These are phyloP conservation scores for Trypoxylon attenuatum DNA, from an alignment of 2,888 invertebrate genomes.

Conservation along the genomic window DNA sequence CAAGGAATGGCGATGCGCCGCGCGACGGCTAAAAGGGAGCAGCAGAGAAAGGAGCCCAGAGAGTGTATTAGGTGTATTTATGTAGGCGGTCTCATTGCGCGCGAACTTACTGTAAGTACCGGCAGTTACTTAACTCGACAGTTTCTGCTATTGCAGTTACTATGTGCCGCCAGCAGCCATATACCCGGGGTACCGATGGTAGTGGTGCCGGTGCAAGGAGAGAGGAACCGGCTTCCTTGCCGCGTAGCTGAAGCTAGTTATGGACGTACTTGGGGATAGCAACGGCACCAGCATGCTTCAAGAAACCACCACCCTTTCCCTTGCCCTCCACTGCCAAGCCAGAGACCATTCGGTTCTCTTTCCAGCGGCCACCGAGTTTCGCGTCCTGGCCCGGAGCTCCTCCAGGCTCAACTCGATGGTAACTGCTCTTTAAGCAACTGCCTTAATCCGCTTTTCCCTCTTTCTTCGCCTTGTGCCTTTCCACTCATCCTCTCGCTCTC, in stretches of 20 bases:
- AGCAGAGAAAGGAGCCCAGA: conserved; percentile 9
- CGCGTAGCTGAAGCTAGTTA: conserved; percentile 56
- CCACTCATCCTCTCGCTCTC: too few relatives aligned
- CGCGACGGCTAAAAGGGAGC: conserved; percentile 27
- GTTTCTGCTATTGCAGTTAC: conserved; percentile 66
- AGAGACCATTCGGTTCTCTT: conserved; percentile 9
- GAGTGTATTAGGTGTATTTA: conserved; percentile 68
- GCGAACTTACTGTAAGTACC: conserved; percentile 71
- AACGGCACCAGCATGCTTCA: conserved; percentile 31
- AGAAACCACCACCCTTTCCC: conserved; percentile 50
- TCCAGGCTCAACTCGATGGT: conserved; percentile 56
- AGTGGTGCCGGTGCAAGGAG: too few relatives aligned
- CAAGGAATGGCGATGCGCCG: too few relatives aligned
- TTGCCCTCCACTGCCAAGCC: conserved; percentile 13
- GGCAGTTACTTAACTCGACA: conserved; percentile 72
- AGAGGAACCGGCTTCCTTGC: conserved; percentile 47
- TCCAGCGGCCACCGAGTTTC: conserved; percentile 22
- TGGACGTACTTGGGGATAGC: conserved; percentile 41
- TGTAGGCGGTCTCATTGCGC: conserved; percentile 71
- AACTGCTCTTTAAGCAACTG: conserved; percentile 67
- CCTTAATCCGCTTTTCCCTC: conserved; percentile 65
- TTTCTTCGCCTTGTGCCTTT: too few relatives aligned
- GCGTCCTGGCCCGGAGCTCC: conserved; percentile 38
- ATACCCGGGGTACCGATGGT: conserved; percentile 27
- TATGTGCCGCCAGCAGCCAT: conserved; percentile 34